Base-by-base conservation (phyloP, 2,797 vertebrate genomes). In the Tolypeutes matacus region DNA sequence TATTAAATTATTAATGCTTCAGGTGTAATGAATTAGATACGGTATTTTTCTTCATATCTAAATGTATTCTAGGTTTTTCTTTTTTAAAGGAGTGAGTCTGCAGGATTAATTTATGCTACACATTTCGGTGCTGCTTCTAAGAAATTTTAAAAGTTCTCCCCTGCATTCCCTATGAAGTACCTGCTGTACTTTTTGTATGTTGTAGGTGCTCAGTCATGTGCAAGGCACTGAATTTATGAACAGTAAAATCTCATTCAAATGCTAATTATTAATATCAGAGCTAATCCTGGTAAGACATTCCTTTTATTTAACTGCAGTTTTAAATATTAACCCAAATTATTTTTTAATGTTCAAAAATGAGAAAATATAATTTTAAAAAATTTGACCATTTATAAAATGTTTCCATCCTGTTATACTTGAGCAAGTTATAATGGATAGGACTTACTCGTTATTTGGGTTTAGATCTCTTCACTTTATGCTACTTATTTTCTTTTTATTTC, bases 301-400 rank as follows among this genome's bases (percentile, higher is more conserved):
- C 18, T 86, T 91, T 39, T 58, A 29, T 81, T 91, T 62, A 70
- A 75, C 25, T 84, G 89, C 34, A 51, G 8, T 72, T 76, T 88
- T 70, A 78, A 86, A 39, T 64, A 4, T 75, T 85, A 89, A 21
- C 29, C 34, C 7, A 14, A 51, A 17, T 89, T 81, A 73, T 62
- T 51, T 49, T 90, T 83, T 94, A 72, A 73, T 77, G 49, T 67
- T 92, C 17, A 77, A 25, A 96, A 83, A 58, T 56, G 13, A 78
- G 67, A 60, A 58, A 46, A 53, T 75, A 42, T 31, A 12, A 80
- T 58, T 94, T 56, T 75, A 78, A 77, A 60, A 29, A 39, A 85
- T 31, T 77, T 42, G 64, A 64, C 53, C 65, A 25, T 94, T 36
- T 69, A 12, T 77, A n/a, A 29, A 21, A 62, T 64, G 29, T 7